phyloP scores from a whole-genome alignment of 2,113 vertebrate genomes.

The Passerina amoena region DNA sequence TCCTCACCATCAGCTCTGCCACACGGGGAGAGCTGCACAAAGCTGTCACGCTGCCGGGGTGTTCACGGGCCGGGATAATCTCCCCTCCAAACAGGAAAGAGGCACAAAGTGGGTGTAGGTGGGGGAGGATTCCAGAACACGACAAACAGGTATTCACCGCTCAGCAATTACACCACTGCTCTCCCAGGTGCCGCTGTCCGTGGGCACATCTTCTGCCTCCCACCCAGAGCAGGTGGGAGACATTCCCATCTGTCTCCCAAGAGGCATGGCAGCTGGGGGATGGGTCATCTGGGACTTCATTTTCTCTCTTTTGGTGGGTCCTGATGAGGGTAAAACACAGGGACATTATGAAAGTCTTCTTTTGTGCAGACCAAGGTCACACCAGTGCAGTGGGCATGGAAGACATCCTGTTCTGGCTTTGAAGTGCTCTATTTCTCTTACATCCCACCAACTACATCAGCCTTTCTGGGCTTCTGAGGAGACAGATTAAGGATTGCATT shows the following conservation, averaged over 20 bases:
- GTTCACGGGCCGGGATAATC: not conserved
- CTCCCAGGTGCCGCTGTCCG: not conserved
- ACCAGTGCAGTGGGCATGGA: rapidly evolving
- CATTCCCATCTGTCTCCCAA: not conserved
- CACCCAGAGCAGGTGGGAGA: rapidly evolving
- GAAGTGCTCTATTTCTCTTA: not conserved
- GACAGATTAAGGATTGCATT: not conserved
- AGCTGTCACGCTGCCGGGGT: not conserved
- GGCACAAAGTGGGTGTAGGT: not conserved
- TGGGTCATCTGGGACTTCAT: not conserved
- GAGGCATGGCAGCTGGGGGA: rapidly evolving
- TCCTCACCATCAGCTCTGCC: not conserved
- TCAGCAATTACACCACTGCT: not conserved
- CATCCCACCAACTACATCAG: not conserved
- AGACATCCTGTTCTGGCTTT: not conserved
- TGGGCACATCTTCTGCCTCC: not conserved
- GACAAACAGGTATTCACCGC: not conserved
- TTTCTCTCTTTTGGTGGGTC: not conserved
- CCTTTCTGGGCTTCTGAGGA: not conserved
- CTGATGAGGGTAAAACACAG: not conserved
- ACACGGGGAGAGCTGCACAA: rapidly evolving
- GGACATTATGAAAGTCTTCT: not conserved
- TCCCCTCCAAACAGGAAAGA: not conserved
- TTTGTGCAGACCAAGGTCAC: not conserved
- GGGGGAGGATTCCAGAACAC: not conserved